Percentiles rank a stretch among this genome's conserved stretches.
These are phyloP conservation scores for Cataglyphis livida DNA, from an alignment of 2,888 invertebrate species.

Conservation along the genomic window DNA sequence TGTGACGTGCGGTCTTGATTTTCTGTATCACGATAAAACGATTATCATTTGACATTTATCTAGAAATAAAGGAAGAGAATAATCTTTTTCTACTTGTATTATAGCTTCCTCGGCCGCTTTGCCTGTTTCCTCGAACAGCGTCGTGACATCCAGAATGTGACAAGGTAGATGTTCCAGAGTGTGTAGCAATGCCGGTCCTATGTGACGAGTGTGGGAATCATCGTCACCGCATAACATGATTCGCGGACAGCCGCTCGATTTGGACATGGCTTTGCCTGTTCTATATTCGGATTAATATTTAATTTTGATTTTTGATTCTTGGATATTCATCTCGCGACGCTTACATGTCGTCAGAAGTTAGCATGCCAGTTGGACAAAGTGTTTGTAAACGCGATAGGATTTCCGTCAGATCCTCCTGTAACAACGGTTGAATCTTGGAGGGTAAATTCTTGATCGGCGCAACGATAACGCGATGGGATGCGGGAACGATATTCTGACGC, in stretches of 20 bases:
- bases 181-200: slow-evolving; percentile 93
- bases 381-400: slow-evolving; percentile 85
- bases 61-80: neutral
- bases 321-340: slow-evolving; percentile 6
- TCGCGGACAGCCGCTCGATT: slow-evolving; percentile 84
- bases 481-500: slow-evolving; percentile 89
- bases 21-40: slow-evolving; percentile 87
- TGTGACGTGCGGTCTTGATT: slow-evolving; percentile 91
- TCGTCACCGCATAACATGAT: slow-evolving; percentile 86
- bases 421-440: slow-evolving; percentile 87
- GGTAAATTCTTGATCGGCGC: slow-evolving; percentile 87
- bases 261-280: slow-evolving; percentile 73
- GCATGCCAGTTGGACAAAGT: slow-evolving; percentile 87
- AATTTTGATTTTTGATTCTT: neutral
- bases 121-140: slow-evolving; percentile 88
- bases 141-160: slow-evolving; percentile 89
- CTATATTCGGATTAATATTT: neutral
- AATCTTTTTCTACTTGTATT: slow-evolving; percentile 87
- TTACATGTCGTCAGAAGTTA: slow-evolving; percentile 77
- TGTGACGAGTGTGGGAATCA: slow-evolving; percentile 88
- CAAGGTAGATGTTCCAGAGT: slow-evolving; percentile 91
- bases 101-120: slow-evolving; percentile 93
- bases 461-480: slow-evolving; percentile 88
- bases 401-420: slow-evolving; percentile 86
- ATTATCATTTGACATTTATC: neutral